These are phyloP conservation scores for Xenopus borealis DNA, from an alignment of 2,113 vertebrate genomes.

Conservation along the genomic window DNA sequence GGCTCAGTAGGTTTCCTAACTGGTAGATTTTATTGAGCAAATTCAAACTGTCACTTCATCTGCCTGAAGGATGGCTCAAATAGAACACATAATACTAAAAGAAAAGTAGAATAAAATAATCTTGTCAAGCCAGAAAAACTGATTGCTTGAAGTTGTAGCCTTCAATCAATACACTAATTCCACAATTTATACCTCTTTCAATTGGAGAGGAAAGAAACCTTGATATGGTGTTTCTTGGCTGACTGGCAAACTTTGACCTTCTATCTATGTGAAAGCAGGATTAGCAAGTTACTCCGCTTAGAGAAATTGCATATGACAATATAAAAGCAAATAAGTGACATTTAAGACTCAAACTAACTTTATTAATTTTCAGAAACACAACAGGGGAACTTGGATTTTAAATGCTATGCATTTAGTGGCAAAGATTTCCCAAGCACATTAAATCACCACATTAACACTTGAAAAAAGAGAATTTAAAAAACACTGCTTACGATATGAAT, in stretches of 20 bases:
- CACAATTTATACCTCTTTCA: slow-evolving; percentile 95
- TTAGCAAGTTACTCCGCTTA: slow-evolving; percentile 88
- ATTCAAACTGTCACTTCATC: slow-evolving; percentile 98
- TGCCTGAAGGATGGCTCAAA: slow-evolving; percentile 98
- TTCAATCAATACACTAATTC: slow-evolving; percentile 99
- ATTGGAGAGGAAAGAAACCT: slow-evolving; percentile 91
- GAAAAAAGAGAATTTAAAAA: no score
- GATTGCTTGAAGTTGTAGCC: slow-evolving; percentile 92
- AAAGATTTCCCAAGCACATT: slow-evolving; percentile 32
- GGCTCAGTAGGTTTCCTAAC: slow-evolving; percentile 94
- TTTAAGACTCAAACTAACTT: slow-evolving; percentile 79
- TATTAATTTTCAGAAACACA: slow-evolving; percentile 78
- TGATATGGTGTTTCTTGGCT: slow-evolving; percentile 99
- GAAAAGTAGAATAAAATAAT: slow-evolving; percentile 99
- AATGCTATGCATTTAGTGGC: background rate
- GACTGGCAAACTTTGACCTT: slow-evolving; percentile 99
- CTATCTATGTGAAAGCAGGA: slow-evolving; percentile 82
- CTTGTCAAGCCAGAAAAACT: slow-evolving; percentile 98
- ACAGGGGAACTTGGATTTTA: slow-evolving; percentile 54
- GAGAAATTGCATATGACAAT: slow-evolving; percentile 89
- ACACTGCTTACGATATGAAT: no score
- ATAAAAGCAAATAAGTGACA: slow-evolving; percentile 79
- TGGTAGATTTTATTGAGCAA: slow-evolving; percentile 97
- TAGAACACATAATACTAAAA: slow-evolving; percentile 98
- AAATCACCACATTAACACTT: slow-evolving; percentile 23